Evolutionary conservation across 2,888 invertebrate species (phyloP), one percentile per base, ranked within the genome.

Genomic region (Spisula subtruncata): DNA sequence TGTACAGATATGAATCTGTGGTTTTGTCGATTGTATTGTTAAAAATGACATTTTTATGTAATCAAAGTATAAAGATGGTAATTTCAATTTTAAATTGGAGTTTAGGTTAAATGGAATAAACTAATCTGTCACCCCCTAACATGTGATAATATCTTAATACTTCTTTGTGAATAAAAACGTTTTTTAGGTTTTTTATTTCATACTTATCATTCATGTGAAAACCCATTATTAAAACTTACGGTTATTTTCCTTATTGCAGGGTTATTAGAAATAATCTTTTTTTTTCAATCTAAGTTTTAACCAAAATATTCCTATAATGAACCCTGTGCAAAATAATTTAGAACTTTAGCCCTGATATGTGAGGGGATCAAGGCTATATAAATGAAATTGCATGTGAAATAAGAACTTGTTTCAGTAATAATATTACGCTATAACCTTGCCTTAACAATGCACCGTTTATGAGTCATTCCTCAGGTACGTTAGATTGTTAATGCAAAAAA

Each of bases 21-120:
- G 35, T 32, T 35, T 60, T 75, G 75, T 75, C 2, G 32, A 32
- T 75, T 75, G 32, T 2, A 75, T 25, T 75, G 75, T 32, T 32
- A 35, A 75, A 75, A 35, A 75, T 75, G 75, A 75, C 75, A 18
- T 75, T 32, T 71, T 75, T 75, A 75, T 75, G 32, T 75, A 75
- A 75, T 75, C 75, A 75, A 16, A 32, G 32, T 2, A 35, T 75
- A 71, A 71, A 71, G 71, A 71, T 32, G 71, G 75, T 75, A 75
- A 75, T 75, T 75, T 75, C 32, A 75, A 32, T 75, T 60, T 60
- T 60, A 60, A 60, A n/a, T 75, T 32, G 18, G 14, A 32, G 71
- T 32, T 75, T 35, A 35, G 75, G 32, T 75, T 75, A 75, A 32
- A 75, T 75, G n/a, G 35, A 35, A 75, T 35, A 18, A 35, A 75